Conservation (phyloP, 1,140 invertebrate genomes). For the Penaeus japonicus region DNA sequence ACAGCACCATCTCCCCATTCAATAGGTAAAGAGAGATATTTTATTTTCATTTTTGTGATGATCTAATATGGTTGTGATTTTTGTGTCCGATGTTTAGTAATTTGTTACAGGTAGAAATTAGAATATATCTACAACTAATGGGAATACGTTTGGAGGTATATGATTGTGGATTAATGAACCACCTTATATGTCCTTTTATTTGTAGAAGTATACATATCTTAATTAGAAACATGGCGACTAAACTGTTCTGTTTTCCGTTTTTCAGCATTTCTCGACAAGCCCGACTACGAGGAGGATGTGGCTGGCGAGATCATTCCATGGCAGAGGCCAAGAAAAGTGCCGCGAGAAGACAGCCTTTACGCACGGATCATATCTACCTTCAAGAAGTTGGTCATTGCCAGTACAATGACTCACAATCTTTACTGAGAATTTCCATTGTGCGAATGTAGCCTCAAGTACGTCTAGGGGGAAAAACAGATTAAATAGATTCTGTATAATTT, state of each 20-base stretch:
- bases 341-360: constrained; percentile 35
- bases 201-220: not conserved
- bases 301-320: not conserved
- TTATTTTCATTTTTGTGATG: not conserved
- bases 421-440: constrained; percentile 8
- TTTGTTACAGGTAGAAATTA: not conserved
- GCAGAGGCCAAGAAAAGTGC: constrained; percentile 9
- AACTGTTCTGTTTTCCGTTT: not conserved
- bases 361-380: constrained; percentile 31
- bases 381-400: constrained; percentile 14
- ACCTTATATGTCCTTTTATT: not conserved
- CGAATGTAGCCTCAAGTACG: not conserved
- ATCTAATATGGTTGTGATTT: not conserved
- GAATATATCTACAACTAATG: not conserved
- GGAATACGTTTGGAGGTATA: no score
- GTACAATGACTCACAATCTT: constrained; percentile 39
- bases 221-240: not conserved
- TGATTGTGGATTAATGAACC: not conserved
- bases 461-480: not conserved
- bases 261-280: constrained; percentile 24
- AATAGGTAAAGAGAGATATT: constrained; percentile 27
- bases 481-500: not conserved
- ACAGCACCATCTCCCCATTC: constrained; percentile 48
- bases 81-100: not conserved
- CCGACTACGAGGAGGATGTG: not conserved